Base-by-base conservation (phyloP, 2,888 invertebrate species). In the Phlogophora meticulosa region DNA sequence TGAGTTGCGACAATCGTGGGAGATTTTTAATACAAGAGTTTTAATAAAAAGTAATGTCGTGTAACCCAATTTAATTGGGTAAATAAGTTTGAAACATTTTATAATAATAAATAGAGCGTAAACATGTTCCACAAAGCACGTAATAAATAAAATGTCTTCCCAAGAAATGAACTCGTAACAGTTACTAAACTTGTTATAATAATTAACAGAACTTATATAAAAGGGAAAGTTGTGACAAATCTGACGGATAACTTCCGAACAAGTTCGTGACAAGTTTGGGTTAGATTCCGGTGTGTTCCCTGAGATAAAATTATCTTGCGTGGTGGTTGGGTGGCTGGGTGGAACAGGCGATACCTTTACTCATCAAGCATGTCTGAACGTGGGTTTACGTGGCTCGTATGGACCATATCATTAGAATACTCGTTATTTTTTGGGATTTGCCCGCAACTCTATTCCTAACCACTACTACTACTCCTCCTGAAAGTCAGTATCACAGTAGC, bases 161-260 rank as follows among this genome's bases (percentile, higher is more conserved):
- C 17, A 17, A 11, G 52, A n/a, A 53, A 73, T 52, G 46, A 74
- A 57, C 56, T 57, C 53, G 49, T 28, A 65, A 65, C 65, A 17
- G 43, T 53, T 15, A 56, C 70, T 42, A 28, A 15, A 49, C 51
- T 65, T 65, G 72, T 71, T 76, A 71, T 71, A 76, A 72, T 78
- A 72, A 76, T 77, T 76, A 77, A 62, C 64, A 49, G 45, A 63
- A 77, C 77, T 72, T 67, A 46, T 59, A 72, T 64, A 52, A 72
- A 76, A 76, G 77, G 45, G 34, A 58, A 73, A 77, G 52, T 75
- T 67, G 43, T 52, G 60, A 77, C 57, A 78, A 76, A 72, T 78
- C 65, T 78, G 63, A 56, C 62, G 65, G 48, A 63, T 72, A 79
- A 79, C 65, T 79, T 72, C 72, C 59, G 51, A 43, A 58, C 22